phyloP scores from a whole-genome alignment of 2,888 invertebrate genomes.

The Fragum whitleyi region DNA sequence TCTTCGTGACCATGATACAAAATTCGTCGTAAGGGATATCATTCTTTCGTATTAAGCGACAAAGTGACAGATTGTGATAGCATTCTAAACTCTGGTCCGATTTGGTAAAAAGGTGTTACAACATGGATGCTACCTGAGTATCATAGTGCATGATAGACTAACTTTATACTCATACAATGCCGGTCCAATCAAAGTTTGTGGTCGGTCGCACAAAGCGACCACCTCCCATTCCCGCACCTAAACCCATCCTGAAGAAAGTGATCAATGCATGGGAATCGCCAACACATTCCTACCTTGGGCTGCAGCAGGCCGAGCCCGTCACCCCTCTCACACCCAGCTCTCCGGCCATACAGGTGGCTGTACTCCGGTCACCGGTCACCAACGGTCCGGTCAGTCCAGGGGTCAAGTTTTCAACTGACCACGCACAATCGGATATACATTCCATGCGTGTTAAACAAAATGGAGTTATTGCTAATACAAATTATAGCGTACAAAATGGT shows the following conservation, averaged over 20 bases:
- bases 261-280: conserved; percentile 11
- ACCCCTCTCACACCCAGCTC: conserved; percentile 11
- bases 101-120: neutral
- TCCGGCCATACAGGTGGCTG: conserved; percentile 28
- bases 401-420: neutral
- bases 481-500: neutral
- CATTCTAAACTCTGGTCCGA: too few relatives aligned
- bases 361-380: conserved; percentile 4
- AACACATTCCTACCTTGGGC: conserved; percentile 9
- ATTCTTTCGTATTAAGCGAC: too few relatives aligned
- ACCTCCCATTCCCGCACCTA: conserved; percentile 49
- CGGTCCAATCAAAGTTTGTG: conserved; percentile 54
- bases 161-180: conserved; percentile 25
- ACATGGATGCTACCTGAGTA: conserved; percentile 1
- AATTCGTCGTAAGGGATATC: too few relatives aligned
- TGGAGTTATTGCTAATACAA: neutral
- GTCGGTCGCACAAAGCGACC: conserved; percentile 46
- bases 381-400: conserved; percentile 11
- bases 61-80: too few relatives aligned
- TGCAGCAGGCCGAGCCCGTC: neutral
- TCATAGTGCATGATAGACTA: neutral
- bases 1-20: too few relatives aligned
- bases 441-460: neutral
- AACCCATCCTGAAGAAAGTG: conserved; percentile 47
- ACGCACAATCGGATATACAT: neutral